These are phyloP conservation scores for Prosapia bicincta DNA, from an alignment of 2,888 invertebrate genomes.

Conservation along the genomic window DNA sequence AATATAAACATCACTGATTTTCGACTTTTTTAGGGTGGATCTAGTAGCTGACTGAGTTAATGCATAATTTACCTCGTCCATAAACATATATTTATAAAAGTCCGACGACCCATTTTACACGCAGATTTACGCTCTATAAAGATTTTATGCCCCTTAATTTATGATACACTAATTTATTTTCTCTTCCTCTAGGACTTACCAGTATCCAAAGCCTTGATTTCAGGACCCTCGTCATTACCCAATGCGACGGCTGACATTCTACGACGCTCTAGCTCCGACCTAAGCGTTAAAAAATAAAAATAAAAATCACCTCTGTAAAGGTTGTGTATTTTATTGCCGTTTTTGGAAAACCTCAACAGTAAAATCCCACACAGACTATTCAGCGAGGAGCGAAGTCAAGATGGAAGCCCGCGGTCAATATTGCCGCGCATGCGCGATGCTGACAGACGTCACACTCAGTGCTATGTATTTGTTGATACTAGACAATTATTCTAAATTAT, in stretches of 20 bases:
- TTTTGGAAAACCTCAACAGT: background rate
- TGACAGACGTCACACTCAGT: background rate
- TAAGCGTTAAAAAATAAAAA: background rate
- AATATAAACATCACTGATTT: no score
- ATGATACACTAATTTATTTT: no score
- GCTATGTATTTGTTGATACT: no score
- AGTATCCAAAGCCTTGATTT: background rate
- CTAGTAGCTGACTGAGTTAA: no score
- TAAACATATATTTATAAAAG: no score
- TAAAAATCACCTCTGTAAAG: background rate
- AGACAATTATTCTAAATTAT: no score
- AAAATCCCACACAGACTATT: background rate
- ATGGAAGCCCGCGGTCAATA: background rate
- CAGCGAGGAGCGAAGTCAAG: background rate
- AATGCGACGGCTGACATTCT: background rate
- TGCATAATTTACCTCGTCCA: no score
- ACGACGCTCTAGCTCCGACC: background rate
- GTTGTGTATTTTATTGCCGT: background rate
- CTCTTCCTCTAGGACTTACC: no score
- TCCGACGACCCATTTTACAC: no score
- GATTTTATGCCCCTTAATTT: no score
- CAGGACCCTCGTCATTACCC: background rate
- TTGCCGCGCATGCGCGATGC: background rate
- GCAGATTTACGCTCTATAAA: no score
- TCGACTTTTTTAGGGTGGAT: no score